These are phyloP conservation scores for Cheilosia soror DNA, from an alignment of 2,888 invertebrate genomes.

Conservation along the genomic window DNA sequence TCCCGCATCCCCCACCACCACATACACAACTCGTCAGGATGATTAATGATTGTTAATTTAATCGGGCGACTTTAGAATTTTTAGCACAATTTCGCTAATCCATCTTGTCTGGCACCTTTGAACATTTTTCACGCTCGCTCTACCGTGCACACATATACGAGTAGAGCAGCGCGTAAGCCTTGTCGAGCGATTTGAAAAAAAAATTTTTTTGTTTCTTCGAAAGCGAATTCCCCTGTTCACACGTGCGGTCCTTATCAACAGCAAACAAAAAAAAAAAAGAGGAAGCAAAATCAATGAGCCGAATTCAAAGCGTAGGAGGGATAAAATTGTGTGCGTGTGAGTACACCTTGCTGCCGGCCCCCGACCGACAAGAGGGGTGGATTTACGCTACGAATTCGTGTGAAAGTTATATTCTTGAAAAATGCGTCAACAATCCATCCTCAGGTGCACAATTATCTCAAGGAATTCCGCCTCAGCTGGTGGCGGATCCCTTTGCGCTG, in stretches of 20 bases:
- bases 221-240: constrained; percentile 25
- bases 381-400: constrained; percentile 30
- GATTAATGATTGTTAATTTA: constrained; percentile 75
- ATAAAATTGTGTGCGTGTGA: constrained; percentile 26
- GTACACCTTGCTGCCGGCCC: neutral
- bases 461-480: constrained; percentile 34
- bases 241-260: constrained; percentile 28
- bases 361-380: neutral
- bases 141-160: constrained; percentile 16
- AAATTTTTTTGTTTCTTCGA: constrained; percentile 9
- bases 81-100: constrained; percentile 73
- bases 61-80: constrained; percentile 75
- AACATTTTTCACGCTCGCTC: constrained; percentile 70
- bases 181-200: constrained; percentile 2
- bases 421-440: constrained; percentile 68
- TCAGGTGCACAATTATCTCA: constrained; percentile 72
- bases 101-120: constrained; percentile 71
- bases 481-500: neutral
- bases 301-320: constrained; percentile 41
- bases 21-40: constrained; percentile 51
- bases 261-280: neutral
- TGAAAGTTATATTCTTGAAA: constrained; percentile 63
- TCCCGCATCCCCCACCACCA: neutral
- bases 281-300: constrained; percentile 63
- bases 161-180: neutral